Evolutionary conservation across 92 coral and sea anemone genomes (phyloP).

Genomic region (Epizoanthus ramosus): DNA sequence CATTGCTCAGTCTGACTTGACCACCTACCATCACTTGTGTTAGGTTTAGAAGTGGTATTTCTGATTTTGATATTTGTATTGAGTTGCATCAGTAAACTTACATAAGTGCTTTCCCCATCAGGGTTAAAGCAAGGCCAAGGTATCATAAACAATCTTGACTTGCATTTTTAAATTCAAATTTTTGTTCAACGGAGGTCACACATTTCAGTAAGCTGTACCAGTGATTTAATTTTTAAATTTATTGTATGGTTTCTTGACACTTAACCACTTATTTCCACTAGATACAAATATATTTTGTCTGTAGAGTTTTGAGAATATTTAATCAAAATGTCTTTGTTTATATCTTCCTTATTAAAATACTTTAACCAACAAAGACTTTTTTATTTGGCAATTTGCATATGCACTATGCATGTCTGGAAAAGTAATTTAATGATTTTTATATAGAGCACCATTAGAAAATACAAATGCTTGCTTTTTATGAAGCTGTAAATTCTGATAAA

Average conservation of each 20-base stretch:
- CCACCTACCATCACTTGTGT: not conserved
- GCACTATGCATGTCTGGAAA: no score
- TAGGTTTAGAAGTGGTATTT: not conserved
- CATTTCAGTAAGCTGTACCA: not conserved
- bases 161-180: not conserved
- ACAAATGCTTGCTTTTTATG: no score
- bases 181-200: not conserved
- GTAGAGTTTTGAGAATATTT: not conserved
- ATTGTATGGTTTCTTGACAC: not conserved
- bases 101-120: not conserved
- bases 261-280: not conserved
- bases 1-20: not conserved
- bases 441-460: no score
- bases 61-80: not conserved
- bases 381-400: no score
- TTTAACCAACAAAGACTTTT: not conserved
- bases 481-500: no score
- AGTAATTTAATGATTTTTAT: no score
- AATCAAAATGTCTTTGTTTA: slow-evolving; percentile 1
- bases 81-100: not conserved
- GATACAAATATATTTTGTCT: not conserved
- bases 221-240: not conserved
- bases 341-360: not conserved
- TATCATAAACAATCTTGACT: not conserved
- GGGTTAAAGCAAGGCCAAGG: not conserved